Evolutionary conservation across 2,797 vertebrate species (phyloP).

Genomic region (Momotus momota): DNA sequence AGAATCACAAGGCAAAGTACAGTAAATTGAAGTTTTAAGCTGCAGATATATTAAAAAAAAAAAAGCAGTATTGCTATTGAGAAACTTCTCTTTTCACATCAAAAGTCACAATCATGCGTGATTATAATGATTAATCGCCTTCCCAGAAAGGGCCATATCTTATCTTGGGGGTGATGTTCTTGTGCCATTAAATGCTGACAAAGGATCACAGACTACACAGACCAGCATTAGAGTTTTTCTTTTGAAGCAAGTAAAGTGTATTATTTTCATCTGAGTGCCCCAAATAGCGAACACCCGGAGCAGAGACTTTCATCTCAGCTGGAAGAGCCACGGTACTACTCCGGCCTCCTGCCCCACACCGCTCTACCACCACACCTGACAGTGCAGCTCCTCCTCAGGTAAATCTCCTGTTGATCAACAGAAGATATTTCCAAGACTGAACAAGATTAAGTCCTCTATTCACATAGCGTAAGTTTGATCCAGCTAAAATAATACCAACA

Average conservation of each 20-base stretch:
- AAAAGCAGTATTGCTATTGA: neutral
- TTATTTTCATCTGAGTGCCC: neutral
- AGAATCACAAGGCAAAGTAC: neutral
- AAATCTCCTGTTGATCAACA: neutral
- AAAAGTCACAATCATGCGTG: neutral
- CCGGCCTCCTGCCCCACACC: neutral
- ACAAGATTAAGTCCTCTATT: neutral
- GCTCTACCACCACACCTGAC: neutral
- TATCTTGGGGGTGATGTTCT: neutral
- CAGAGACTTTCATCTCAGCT: neutral
- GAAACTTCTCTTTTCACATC: neutral
- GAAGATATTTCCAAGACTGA: neutral
- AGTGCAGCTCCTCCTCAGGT: neutral
- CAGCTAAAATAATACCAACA: neutral
- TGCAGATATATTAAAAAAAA: neutral
- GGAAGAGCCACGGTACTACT: neutral
- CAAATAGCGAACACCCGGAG: neutral
- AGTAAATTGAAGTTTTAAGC: neutral
- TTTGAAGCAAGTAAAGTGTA: neutral
- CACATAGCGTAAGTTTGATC: accelerated
- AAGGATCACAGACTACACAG: neutral
- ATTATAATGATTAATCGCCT: neutral
- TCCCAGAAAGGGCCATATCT: neutral
- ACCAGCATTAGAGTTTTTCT: neutral
- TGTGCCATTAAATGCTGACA: neutral